Evolutionary conservation across 1,140 invertebrate species (phyloP).

Genomic region (Drosophila mayri): DNA sequence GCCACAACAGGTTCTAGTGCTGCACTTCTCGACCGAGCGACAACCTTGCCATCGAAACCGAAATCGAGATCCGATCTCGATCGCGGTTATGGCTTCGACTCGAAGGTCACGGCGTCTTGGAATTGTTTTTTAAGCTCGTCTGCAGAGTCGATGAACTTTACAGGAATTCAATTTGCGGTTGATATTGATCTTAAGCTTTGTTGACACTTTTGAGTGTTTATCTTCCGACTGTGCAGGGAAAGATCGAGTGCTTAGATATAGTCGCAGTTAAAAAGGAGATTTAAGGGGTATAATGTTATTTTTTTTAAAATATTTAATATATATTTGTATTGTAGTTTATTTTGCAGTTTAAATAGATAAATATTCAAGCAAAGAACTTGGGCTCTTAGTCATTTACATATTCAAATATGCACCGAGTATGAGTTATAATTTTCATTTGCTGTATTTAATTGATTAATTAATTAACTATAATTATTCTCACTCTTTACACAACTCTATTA

Average conservation of each 20-base stretch:
- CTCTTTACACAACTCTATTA: slow-evolving; percentile 61
- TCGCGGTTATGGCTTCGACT: neutral
- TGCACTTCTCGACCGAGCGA: slow-evolving; percentile 30
- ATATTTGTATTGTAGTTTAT: neutral
- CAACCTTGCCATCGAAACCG: slow-evolving; percentile 42
- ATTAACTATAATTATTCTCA: neutral
- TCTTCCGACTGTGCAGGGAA: neutral
- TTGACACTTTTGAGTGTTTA: slow-evolving; percentile 38
- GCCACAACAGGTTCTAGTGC: slow-evolving; percentile 49
- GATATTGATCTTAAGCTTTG: slow-evolving; percentile 34
- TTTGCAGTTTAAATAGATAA: neutral
- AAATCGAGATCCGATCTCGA: slow-evolving; percentile 40
- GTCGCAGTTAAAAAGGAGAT: too few species aligned
- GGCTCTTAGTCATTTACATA: neutral
- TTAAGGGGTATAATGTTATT: too few species aligned
- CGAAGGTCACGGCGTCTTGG: slow-evolving; percentile 20
- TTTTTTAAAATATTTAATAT: neutral
- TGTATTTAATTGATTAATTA: neutral
- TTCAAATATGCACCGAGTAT: neutral
- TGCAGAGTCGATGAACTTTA: slow-evolving; percentile 71
- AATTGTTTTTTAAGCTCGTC: slow-evolving; percentile 14
- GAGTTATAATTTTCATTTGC: neutral
- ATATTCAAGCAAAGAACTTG: neutral
- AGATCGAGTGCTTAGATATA: neutral
- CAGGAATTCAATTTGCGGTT: slow-evolving; percentile 34